Conservation (phyloP, 2,797 vertebrate genomes). For the Onychomys arenicola region DNA sequence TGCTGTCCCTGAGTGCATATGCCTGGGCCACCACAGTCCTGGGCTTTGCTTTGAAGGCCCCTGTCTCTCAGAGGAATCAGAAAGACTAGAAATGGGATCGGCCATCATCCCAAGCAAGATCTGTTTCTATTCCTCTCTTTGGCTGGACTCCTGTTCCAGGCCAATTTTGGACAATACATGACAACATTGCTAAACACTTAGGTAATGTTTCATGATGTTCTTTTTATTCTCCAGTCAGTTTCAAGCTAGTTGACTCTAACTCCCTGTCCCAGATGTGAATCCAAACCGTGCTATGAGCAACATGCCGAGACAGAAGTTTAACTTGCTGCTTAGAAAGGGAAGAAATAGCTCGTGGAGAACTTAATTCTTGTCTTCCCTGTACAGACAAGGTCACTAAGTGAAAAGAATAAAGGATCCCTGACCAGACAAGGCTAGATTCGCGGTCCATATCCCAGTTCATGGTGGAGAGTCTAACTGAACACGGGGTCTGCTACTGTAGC, state of each 20-base stretch:
- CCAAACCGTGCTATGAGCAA: slow-evolving; percentile 70
- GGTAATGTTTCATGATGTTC: slow-evolving; percentile 87
- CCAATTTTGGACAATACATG: slow-evolving; percentile 87
- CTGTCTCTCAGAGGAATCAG: slow-evolving; percentile 58
- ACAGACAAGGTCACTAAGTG: not conserved
- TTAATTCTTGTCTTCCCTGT: not conserved
- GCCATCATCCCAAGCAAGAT: slow-evolving; percentile 62
- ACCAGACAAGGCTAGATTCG: not conserved
- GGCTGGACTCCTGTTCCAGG: slow-evolving; percentile 83
- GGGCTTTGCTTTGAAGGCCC: not conserved
- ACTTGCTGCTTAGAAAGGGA: slow-evolving; percentile 9
- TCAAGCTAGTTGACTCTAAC: slow-evolving; percentile 84
- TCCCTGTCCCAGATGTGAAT: slow-evolving; percentile 77
- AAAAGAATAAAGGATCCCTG: not conserved
- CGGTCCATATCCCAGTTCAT: not conserved
- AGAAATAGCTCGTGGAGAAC: not conserved
- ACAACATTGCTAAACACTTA: slow-evolving; percentile 88
- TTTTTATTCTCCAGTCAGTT: slow-evolving; percentile 84
- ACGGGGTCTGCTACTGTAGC: not conserved
- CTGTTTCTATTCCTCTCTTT: slow-evolving; percentile 78
- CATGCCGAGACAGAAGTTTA: slow-evolving; percentile 74
- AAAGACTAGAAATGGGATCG: slow-evolving; percentile 60
- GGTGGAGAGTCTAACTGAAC: not conserved
- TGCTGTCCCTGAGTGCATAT: slow-evolving; percentile 58
- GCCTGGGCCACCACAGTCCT: slow-evolving; percentile 43